Evolutionary conservation across 2,888 invertebrate species (phyloP).

Genomic region (Dilophus febrilis): DNA sequence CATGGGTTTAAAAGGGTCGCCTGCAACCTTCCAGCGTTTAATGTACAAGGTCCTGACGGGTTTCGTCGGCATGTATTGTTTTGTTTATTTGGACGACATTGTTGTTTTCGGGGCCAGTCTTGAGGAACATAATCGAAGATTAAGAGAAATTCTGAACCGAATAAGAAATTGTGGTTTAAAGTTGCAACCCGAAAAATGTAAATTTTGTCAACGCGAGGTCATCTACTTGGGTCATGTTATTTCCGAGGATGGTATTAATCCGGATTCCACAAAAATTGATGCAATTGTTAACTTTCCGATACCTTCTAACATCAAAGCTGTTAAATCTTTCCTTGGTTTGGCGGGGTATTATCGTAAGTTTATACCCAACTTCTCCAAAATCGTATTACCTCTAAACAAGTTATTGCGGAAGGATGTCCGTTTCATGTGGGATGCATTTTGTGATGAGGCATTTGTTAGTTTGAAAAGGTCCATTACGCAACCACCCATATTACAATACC

Average conservation of each 20-base stretch:
- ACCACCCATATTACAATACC: not conserved
- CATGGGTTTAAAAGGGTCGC: conserved; percentile 18
- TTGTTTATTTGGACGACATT: conserved; percentile 16
- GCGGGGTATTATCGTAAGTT: conserved; percentile 18
- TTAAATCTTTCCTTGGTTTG: conserved; percentile 16
- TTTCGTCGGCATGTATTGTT: conserved; percentile 8
- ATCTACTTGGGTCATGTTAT: conserved; percentile 13
- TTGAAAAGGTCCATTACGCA: not conserved
- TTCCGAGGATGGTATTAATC: conserved; percentile 10
- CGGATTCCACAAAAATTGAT: conserved; percentile 11
- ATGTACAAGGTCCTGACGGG: conserved; percentile 17
- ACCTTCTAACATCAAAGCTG: conserved; percentile 10
- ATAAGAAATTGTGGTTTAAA: conserved; percentile 10
- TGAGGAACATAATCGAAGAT: conserved; percentile 9
- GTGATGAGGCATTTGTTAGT: conserved; percentile 5
- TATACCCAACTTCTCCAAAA: conserved; percentile 13
- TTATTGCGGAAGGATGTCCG: conserved; percentile 9
- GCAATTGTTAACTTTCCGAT: conserved; percentile 11
- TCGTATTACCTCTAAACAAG: conserved; percentile 14
- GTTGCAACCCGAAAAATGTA: conserved; percentile 15
- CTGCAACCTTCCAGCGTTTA: conserved; percentile 16
- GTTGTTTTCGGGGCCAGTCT: conserved; percentile 13
- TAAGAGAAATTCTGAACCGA: conserved; percentile 11
- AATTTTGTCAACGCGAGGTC: conserved; percentile 12
- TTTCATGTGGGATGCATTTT: conserved; percentile 10